Base-by-base conservation (phyloP, 2,113 vertebrate species). In the Riparia riparia region DNA sequence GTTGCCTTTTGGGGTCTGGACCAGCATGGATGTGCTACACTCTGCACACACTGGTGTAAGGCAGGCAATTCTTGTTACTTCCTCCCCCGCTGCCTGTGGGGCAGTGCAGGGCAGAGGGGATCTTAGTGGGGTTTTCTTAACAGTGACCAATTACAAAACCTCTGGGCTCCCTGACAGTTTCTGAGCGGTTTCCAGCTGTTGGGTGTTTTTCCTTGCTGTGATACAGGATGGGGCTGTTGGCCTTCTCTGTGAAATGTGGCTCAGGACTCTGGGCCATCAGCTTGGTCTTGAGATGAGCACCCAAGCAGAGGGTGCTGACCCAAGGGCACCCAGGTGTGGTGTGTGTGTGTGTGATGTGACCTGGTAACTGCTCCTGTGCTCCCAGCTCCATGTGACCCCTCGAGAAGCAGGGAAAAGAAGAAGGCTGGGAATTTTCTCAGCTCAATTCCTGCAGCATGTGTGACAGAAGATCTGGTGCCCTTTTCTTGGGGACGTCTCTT, bases 391-490 rank as follows among this genome's bases (percentile, higher is more conserved):
- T 12, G 7, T 22, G 4, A 18, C 19, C 24, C 2, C 34, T 32
- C 0, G 0, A 45, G 49, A 65, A 58, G 11, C 41, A 6, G 12
- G 26, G 10, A 6, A 20, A 58, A 80, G 32, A 58, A 8, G 11
- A 28, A 74, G 25, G 16, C 17, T 41, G 58, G 28, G 22, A 42
- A 18, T 31, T 58, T 42, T 32, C 64, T 76, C 58, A 41, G 37
- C 45, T 76, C 41, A 4, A 0, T 57, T 49, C 63, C 50, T 63
- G 32, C 20, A 34, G 19, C 2, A 0, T 14, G 4, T 17, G 0
- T 14, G 56, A 28, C 5, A 49, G 44, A 60, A 66, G 34, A 47
- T 18, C 11, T 32, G 10, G 21, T 51, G n/a, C 14, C 15, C 42
- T 78, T 65, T 83, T 39, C 80, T 42, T 9, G 0, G 34, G 44